Evolutionary conservation across 2,113 vertebrate genomes (phyloP), one percentile per base, ranked within the genome.

Genomic region (Labeo catla): DNA sequence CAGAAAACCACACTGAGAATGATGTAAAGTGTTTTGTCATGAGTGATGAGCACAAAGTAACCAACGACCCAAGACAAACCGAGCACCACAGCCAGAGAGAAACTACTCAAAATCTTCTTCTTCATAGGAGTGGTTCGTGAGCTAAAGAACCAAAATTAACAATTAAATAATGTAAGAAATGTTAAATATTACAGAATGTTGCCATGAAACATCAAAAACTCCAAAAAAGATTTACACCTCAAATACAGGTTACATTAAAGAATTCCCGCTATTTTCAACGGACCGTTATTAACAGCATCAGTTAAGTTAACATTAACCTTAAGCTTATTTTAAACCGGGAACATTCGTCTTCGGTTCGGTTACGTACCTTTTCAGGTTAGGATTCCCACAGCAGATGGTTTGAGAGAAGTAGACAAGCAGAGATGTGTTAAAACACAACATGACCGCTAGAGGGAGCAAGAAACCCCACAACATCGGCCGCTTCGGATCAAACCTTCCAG

Each of bases 1-100:
- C 94, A 95, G 90, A 96, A 95, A 6, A 92, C 0, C 28, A 90
- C 93, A 88, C 85, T 95, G 89, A 96, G 92, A 90, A 90, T 0
- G 86, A 87, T 3, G 21, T 90, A 34, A 0, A 73, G 0, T 8
- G 6, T 43, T 21, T 54, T 11, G 15, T 93, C 76, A 4, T 90
- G 45, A 4, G 65, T 81, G 78, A 92, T 8, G 21, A 96, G 86
- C 88, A 93, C 91, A 12, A 96, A 72, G 86, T 93, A 96, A 3
- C 92, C 91, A 21, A 92, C 82, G 10, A 88, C 82, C 94, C 95
- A 95, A 76, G 94, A 95, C 84, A 96, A 73, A 68, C 93, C 63
- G 0, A 95, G 92, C 45, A 95, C 21, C 4, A 94, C 89, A 0
- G 85, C 87, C 89, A 93, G 6, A 63, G 93, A 94, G 10, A 95